A percentile compares a stretch with the other conserved stretches of the same genome.
Evolutionary conservation across 2,888 invertebrate species (phyloP).

Genomic region (Cryptosula pallasiana): DNA sequence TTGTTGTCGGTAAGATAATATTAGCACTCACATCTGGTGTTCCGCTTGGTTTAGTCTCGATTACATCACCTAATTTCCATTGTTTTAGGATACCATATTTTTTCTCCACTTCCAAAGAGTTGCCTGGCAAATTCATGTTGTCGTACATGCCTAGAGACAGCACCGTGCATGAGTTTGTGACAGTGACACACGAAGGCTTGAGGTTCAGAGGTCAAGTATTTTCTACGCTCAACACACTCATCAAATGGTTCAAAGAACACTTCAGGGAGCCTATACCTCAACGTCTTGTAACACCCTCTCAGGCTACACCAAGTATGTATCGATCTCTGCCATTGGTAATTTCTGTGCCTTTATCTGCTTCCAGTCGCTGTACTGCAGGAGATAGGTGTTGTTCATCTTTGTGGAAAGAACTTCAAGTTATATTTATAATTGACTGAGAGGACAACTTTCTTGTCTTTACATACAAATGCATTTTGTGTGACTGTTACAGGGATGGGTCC

Average conservation of each 20-base stretch:
- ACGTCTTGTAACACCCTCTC: constrained; percentile 12
- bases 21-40: no score
- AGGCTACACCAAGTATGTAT: not conserved
- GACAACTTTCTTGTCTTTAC: no score
- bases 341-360: not conserved
- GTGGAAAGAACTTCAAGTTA: no score
- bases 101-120: constrained; percentile 40
- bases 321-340: not conserved
- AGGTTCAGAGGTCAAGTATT: constrained; percentile 78
- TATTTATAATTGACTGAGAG: no score
- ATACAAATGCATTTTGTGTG: no score
- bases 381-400: no score
- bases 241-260: constrained; percentile 98
- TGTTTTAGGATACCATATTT: constrained; percentile 49
- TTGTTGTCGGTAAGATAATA: no score
- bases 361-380: no score
- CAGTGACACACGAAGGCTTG: constrained; percentile 86
- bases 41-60: no score
- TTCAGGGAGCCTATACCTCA: constrained; percentile 72
- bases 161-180: constrained; percentile 84
- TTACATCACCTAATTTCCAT: no score
- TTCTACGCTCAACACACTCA: constrained; percentile 69
- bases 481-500: constrained; percentile 22
- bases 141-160: constrained; percentile 84
- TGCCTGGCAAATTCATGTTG: constrained; percentile 71